Percentiles rank a stretch among this genome's conserved stretches.
phyloP scores from a whole-genome alignment of 2,113 vertebrate species.

The Alectura lathami region DNA sequence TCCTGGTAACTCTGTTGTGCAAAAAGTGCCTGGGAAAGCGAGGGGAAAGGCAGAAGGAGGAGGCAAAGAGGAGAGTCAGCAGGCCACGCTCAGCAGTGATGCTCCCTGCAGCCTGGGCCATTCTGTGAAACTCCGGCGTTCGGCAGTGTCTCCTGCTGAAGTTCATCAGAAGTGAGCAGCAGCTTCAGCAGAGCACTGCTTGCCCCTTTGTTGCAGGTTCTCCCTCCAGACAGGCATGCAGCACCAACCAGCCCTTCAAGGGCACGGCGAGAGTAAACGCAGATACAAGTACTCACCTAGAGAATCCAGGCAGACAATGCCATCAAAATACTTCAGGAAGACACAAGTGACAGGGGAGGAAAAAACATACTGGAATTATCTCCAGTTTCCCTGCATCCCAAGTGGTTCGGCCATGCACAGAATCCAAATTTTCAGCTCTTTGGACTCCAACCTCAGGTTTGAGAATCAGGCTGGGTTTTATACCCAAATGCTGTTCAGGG shows the following conservation, averaged over 20 bases:
- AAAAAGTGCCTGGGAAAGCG: not conserved
- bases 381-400: not conserved
- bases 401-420: not conserved
- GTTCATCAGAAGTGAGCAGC: not conserved
- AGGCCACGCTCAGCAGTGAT: not conserved
- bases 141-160: not conserved
- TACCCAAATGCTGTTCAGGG: not conserved
- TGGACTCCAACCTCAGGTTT: not conserved
- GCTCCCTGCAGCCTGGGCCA: not conserved
- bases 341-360: not conserved
- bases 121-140: not conserved
- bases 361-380: not conserved
- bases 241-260: not conserved
- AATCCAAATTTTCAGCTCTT: not conserved
- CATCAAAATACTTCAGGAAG: not conserved
- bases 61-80: not conserved
- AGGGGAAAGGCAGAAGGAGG: not conserved
- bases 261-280: not conserved
- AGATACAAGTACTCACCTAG: not conserved
- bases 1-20: not conserved
- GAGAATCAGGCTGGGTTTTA: not conserved
- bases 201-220: not conserved
- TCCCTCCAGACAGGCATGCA: not conserved
- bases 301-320: fast-evolving
- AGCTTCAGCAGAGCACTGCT: fast-evolving